Conservation (phyloP, 2,888 invertebrate genomes). For the Ichneumoninae sp. region DNA sequence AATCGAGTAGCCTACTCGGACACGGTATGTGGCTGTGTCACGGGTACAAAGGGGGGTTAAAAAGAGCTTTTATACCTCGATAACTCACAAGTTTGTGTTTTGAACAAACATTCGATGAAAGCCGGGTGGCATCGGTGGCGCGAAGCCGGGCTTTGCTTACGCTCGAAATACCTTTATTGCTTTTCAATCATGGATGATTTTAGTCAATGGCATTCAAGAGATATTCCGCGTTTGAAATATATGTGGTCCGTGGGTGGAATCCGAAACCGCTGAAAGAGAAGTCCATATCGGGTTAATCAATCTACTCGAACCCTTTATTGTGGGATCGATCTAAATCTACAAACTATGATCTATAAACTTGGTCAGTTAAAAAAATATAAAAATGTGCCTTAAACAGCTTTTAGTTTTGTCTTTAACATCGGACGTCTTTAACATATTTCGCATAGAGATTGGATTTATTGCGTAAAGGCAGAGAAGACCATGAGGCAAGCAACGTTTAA, state of each 20-base stretch:
- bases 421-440: too few relatives aligned
- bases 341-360: too few relatives aligned
- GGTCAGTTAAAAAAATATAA: too few relatives aligned
- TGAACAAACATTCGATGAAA: slow-evolving; percentile 35
- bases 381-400: too few relatives aligned
- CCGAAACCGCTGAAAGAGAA: too few relatives aligned
- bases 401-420: background rate
- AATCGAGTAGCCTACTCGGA: slow-evolving; percentile 52
- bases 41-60: background rate
- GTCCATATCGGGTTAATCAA: too few relatives aligned
- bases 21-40: slow-evolving; percentile 2
- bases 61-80: slow-evolving; percentile 19
- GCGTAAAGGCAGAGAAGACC: slow-evolving; percentile 6
- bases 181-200: background rate
- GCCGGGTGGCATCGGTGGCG: background rate
- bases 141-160: slow-evolving; percentile 1
- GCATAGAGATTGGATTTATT: slow-evolving; percentile 40
- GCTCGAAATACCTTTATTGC: slow-evolving; percentile 20
- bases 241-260: too few relatives aligned
- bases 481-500: background rate
- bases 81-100: slow-evolving; percentile 12
- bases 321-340: too few relatives aligned
- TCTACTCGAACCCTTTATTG: too few relatives aligned
- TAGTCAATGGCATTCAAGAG: background rate
- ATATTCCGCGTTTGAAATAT: background rate